These are phyloP conservation scores for Puntigrus tetrazona DNA, from an alignment of 2,113 vertebrate genomes.

Conservation along the genomic window DNA sequence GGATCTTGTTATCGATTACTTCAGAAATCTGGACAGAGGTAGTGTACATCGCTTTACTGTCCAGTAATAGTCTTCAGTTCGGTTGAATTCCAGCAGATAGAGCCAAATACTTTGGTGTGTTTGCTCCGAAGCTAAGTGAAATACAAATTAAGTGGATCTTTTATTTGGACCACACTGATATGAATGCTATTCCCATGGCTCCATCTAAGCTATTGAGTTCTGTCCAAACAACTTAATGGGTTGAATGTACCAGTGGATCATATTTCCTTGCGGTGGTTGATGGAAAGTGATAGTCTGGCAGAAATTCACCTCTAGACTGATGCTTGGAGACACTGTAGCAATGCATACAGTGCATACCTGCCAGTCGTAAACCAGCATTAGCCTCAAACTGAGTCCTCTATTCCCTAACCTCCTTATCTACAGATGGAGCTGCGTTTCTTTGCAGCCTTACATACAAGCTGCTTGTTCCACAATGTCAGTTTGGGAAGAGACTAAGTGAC, in stretches of 20 bases:
- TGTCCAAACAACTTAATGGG: constrained; percentile 18
- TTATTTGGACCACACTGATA: constrained; percentile 4
- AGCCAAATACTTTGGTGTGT: background rate
- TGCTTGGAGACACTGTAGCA: background rate
- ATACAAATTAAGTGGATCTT: constrained; percentile 1
- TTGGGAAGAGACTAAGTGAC: background rate
- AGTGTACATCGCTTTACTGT: background rate
- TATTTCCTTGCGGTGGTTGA: constrained; percentile 15
- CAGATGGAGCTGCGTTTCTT: background rate
- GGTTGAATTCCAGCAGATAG: background rate
- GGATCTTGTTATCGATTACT: constrained; percentile 17
- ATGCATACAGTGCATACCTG: background rate
- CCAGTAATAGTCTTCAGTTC: background rate
- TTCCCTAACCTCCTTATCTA: background rate
- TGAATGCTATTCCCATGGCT: background rate
- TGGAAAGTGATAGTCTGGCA: background rate
- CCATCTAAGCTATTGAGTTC: background rate
- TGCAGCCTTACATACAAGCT: background rate
- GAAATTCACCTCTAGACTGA: background rate
- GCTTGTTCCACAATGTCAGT: background rate
- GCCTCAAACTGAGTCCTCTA: background rate
- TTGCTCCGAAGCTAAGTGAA: background rate
- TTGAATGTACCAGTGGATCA: constrained; percentile 25
- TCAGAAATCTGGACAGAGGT: background rate
- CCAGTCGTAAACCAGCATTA: background rate